Evolutionary conservation across 2,888 invertebrate species (phyloP), one percentile per base, ranked within the genome.

Genomic region (Epinotia bilunana): DNA sequence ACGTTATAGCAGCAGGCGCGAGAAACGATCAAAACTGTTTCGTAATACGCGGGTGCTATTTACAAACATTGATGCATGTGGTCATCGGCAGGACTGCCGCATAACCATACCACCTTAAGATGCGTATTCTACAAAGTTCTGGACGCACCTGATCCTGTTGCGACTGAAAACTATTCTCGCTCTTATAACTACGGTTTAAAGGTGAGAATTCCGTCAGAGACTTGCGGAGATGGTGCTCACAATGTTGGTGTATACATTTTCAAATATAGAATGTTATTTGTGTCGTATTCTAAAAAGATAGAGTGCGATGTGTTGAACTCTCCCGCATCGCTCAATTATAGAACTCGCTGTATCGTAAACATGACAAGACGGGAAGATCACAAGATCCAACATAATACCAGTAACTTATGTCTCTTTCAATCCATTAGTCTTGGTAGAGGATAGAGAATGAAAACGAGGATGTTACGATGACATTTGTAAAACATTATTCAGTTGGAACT

Each of bases 241-340:
- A 83, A 87, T 89, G 88, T 88, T 87, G 86, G 90, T 86, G 91
- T 92, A 91, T 91, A 91, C 91, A 92, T 91, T 90, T 91, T 87
- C 93, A 91, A 93, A 93, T 92, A 92, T 94, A 94, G 93, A 93
- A 93, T 89, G 93, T 93, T 94, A 94, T 94, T 94, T 93, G 92
- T 93, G 93, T 93, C 90, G 91, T 92, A 92, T 93, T 93, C 93
- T 93, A 94, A 93, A 94, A 94, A 93, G 93, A 93, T 94, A 92
- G 90, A 92, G 92, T 88, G 91, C 90, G 92, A 92, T 93, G 92
- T 92, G 91, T 92, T 91, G 90, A 93, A 91, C 92, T 93, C 94
- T 94, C 94, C 94, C 93, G 92, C 93, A 91, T 93, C 91, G 94
- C 89, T 92, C 93, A 92, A 91, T 94, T 92, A 93, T 94, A 94